Evolutionary conservation across 1,140 invertebrate genomes (phyloP), one percentile per base, ranked within the genome.

Genomic region (Uloborus diversus): DNA sequence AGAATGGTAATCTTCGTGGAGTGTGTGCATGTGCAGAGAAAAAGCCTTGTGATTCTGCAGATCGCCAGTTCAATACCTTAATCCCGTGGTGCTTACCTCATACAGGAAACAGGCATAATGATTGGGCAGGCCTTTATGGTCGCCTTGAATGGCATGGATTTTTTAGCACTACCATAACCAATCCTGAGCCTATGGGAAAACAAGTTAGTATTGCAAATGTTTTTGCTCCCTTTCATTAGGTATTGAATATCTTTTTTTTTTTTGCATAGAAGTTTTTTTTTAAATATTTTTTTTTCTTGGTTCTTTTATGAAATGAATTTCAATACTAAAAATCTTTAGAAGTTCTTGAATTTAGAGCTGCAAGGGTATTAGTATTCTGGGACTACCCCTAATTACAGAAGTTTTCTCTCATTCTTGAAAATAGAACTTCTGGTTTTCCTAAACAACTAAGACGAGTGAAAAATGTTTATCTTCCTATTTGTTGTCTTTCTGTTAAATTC

Each of bases 51-150:
- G 90, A 93, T 84, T 89, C 92, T 0, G 86, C 88, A 81, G 93
- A 94, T 86, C 90, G 90, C 64, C 95, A 96, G 88, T 92, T 91
- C 84, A 93, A 94, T 85, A 96, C 95, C 1, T 85, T 96, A 37
- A 93, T 96, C 66, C 94, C 95, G 1, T 96, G 95, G 95, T 96
- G 94, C 85, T 87, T 96, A 71, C 94, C 94, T 27, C 94, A 96
- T 85, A 96, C 94, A 1, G 93, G 90, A 30, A 94, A 95, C 86
- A 86, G 94, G 28, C 93, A 96, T 86, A 94, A 94, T 86, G 88
- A 96, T 86, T 96, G 94, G 94, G 90, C 93, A 0, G 91, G 91
- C 1, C 85, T 92, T 3, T 92, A 91, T 88, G 93, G 94, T 1
- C 89, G 94, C 68, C 84, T 96, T 1, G 91, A 92, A 73, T 95